Base-by-base conservation (phyloP, 2,888 invertebrate genomes). In the Agrypnus murinus region DNA sequence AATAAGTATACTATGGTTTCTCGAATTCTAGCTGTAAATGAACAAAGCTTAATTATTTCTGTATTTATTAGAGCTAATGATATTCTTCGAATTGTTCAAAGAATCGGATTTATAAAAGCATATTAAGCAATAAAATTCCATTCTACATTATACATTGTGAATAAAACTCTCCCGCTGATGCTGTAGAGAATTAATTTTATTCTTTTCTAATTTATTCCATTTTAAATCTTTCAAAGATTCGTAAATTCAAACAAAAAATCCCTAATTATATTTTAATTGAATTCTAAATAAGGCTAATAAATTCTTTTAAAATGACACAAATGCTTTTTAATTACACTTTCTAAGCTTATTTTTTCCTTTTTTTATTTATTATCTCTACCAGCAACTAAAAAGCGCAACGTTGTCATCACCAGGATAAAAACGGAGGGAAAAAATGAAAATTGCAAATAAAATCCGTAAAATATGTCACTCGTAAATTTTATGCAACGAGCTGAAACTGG, bases 361-460 rank as follows among this genome's bases (percentile, higher is more conserved):
- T 53, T 25, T 53, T 53, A 53, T 53, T 53, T 53, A 53, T 53
- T 53, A 53, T 6, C 53, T 3, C 5, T 53, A 8, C 25, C 32
- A 14, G 34, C 53, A 5, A 17, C 9, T 15, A 32, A 50, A 50
- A 19, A 25, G 50, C 50, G 12, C 46, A 19, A 2, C 10, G 31
- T 6, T 17, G 53, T 53, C 53, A 53, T 53, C 53, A 34, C 15
- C 53, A 53, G 55, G 15, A 19, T 15, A 55, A 34, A 55, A 36
- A 31, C n/a, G n/a, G n/a, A n/a, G n/a, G 50, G 9, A 55, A 34
- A 55, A 36, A 31, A 25, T 25, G 25, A 25, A 25, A 31, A 17
- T 19, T 53, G 38, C 55, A 55, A 55, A 55, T 55, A 55, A 36
- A 50, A 55, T 36, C 36, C 36, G 38, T 12, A 32, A 55, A 55